Conservation (phyloP, 2,113 vertebrate genomes). For the Asarcornis scutulata region DNA sequence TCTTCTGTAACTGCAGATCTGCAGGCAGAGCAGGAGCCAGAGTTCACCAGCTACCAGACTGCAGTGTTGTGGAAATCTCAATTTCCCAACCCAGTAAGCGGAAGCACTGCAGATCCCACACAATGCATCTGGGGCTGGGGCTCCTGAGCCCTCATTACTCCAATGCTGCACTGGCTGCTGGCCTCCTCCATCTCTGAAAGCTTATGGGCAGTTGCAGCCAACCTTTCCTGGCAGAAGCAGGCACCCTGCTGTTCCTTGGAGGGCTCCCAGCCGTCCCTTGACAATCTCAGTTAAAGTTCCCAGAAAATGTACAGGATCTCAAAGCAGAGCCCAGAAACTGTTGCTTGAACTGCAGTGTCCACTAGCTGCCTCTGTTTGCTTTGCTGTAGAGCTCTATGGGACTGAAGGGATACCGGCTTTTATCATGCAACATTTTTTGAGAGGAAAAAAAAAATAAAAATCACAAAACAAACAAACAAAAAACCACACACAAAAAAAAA, state of each 20-base stretch:
- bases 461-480: not conserved
- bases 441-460: not conserved
- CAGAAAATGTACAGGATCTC: not conserved
- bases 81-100: rapidly evolving
- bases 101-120: not conserved
- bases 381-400: not conserved
- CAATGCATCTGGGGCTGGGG: not conserved
- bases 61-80: not conserved
- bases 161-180: not conserved
- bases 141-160: not conserved
- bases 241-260: not conserved
- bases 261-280: not conserved
- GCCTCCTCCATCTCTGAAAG: not conserved
- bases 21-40: not conserved
- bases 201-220: rapidly evolving
- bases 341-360: not conserved
- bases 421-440: not conserved
- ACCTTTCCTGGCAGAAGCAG: not conserved
- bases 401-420: not conserved
- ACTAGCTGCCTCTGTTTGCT: not conserved
- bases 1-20: not conserved
- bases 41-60: not conserved
- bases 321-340: not conserved
- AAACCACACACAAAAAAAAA: not conserved
- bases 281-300: not conserved